Conservation (phyloP, 2,113 vertebrate species). For the Uropsilus gracilis region DNA sequence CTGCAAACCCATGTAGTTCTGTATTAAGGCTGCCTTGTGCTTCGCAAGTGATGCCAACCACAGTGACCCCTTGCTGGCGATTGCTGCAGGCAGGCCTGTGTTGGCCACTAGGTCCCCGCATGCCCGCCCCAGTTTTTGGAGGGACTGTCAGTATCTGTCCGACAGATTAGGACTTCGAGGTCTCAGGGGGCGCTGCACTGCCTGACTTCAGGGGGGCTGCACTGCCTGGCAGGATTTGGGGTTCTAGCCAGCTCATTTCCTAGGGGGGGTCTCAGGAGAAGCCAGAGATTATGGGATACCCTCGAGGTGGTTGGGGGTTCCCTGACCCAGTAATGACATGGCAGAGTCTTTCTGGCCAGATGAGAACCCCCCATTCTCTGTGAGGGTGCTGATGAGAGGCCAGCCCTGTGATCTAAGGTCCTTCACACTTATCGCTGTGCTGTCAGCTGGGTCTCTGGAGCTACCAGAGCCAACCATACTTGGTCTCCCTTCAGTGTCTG, state of each 20-base stretch:
- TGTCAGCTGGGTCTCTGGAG: background rate
- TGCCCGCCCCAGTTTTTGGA: background rate
- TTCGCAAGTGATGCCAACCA: background rate
- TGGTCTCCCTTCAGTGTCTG: background rate
- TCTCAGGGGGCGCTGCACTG: background rate
- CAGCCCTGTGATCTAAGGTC: background rate
- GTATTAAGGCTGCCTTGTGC: background rate
- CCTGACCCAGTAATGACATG: background rate
- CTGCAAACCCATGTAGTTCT: background rate
- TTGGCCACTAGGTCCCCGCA: background rate
- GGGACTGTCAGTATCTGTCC: background rate
- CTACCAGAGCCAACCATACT: too few species aligned
- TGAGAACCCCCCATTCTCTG: too few species aligned
- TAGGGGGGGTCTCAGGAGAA: background rate
- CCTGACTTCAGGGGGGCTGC: fast-evolving
- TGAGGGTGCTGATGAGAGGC: background rate
- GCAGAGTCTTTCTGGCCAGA: too few species aligned
- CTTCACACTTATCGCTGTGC: background rate
- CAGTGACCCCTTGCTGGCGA: background rate
- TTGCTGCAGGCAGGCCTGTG: background rate
- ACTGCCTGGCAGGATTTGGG: background rate
- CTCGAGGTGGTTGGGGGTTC: background rate
- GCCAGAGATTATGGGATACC: background rate
- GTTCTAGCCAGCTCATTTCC: background rate
- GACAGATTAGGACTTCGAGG: background rate